Evolutionary conservation across 2,113 vertebrate genomes (phyloP).

Genomic region (Macrotus californicus): DNA sequence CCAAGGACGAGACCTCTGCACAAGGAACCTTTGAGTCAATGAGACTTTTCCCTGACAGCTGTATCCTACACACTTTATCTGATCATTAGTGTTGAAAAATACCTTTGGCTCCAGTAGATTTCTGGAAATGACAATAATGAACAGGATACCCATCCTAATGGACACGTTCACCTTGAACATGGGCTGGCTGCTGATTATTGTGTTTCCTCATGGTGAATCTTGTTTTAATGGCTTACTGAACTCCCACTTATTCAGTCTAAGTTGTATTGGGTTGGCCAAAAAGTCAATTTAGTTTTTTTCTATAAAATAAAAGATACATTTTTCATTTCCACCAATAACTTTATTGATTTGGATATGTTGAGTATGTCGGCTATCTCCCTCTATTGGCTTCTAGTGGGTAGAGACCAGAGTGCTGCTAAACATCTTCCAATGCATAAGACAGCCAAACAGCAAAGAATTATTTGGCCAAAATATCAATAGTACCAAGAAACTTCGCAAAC

Average conservation of each 20-base stretch:
- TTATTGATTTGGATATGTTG: no score
- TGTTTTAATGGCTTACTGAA: slow-evolving; percentile 37
- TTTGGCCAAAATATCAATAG: no score
- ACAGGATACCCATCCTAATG: background rate
- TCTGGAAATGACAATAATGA: slow-evolving; percentile 14
- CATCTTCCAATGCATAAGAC: no score
- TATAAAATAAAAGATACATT: no score
- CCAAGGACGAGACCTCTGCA: background rate
- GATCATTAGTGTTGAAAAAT: slow-evolving; percentile 39
- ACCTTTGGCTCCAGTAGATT: background rate
- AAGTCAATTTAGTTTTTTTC: no score
- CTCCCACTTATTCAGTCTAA: background rate
- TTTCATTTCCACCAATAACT: no score
- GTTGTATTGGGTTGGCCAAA: background rate
- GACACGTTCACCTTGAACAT: background rate
- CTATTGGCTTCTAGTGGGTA: no score
- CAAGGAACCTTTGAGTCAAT: slow-evolving; percentile 38
- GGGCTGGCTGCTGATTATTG: background rate
- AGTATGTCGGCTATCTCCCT: no score
- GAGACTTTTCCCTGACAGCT: slow-evolving; percentile 35
- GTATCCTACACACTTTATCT: background rate
- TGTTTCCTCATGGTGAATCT: background rate
- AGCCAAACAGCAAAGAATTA: no score
- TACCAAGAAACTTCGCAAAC: no score
- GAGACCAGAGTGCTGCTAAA: no score